Evolutionary conservation across 92 coral and sea anemone species (phyloP).

Genomic region (Palythoa grandiflora): DNA sequence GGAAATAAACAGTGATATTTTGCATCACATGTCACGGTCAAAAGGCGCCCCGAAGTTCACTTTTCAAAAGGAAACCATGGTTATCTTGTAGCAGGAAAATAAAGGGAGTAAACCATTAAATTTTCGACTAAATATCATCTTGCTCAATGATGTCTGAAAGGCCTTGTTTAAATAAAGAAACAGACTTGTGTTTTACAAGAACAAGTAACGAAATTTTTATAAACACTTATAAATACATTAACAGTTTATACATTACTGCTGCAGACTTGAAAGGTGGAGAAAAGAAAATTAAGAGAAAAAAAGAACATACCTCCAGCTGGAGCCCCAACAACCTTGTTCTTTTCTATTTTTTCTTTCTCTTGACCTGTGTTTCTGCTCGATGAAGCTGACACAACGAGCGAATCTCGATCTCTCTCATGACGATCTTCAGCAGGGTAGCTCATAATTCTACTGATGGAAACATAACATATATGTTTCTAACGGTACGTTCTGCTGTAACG

Average conservation of each 20-base stretch:
- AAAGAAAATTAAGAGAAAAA: background rate
- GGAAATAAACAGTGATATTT: constrained; percentile 3
- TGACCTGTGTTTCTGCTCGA: constrained; percentile 63
- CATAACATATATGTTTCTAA: constrained; percentile 7
- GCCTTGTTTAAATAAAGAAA: background rate
- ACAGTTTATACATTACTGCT: background rate
- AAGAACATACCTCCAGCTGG: constrained; percentile 69
- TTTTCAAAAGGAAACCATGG: background rate
- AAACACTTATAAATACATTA: background rate
- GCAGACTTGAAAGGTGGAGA: background rate
- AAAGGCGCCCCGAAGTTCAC: background rate
- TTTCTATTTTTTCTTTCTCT: constrained; percentile 79
- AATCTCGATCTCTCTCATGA: constrained; percentile 87
- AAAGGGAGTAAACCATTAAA: background rate
- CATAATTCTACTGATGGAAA: constrained; percentile 58
- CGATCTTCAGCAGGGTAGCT: constrained; percentile 94
- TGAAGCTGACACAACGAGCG: constrained; percentile 70
- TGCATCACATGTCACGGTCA: background rate
- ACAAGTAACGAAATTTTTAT: background rate
- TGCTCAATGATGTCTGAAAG: background rate
- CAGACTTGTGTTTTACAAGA: background rate
- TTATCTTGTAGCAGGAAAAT: background rate
- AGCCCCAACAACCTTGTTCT: constrained; percentile 68
- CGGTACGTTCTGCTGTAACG: background rate
- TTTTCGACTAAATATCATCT: background rate